phyloP scores from a whole-genome alignment of 2,113 vertebrate species.

The Dascyllus trimaculatus region DNA sequence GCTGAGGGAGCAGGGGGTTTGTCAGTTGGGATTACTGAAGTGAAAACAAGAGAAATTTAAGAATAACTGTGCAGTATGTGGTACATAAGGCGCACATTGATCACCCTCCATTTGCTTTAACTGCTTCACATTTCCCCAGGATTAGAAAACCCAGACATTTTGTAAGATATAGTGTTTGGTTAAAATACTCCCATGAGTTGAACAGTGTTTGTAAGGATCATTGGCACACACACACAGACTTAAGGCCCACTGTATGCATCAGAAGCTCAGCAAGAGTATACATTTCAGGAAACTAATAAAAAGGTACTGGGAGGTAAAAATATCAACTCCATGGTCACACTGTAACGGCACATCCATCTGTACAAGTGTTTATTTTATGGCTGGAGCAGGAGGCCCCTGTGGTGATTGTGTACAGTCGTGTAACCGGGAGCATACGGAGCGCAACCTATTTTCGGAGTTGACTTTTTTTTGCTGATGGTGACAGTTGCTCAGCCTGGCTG shows the following conservation, averaged over 20 bases:
- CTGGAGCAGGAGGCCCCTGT: slow-evolving; percentile 10
- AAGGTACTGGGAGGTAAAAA: slow-evolving; percentile 30
- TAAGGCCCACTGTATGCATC: slow-evolving; percentile 21
- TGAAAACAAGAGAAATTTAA: slow-evolving; percentile 71
- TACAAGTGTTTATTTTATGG: slow-evolving; percentile 26
- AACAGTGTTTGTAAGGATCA: slow-evolving; percentile 27
- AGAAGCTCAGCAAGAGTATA: slow-evolving; percentile 9
- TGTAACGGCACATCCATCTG: slow-evolving; percentile 27
- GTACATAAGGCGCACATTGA: slow-evolving; percentile 52
- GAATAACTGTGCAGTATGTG: slow-evolving; percentile 53
- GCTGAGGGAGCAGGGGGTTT: slow-evolving; percentile 62
- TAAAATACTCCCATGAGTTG: slow-evolving; percentile 23
- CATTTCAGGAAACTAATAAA: slow-evolving; percentile 9
- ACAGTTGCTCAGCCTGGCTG: slow-evolving; percentile 42
- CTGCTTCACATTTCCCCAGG: slow-evolving; percentile 22
- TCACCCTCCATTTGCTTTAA: slow-evolving; percentile 63
- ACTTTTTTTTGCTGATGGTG: slow-evolving; percentile 63
- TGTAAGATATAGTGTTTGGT: slow-evolving; percentile 25
- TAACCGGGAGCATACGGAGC: slow-evolving; percentile 36
- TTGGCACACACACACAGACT: slow-evolving; percentile 18
- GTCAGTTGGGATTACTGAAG: slow-evolving; percentile 70
- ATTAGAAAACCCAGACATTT: slow-evolving; percentile 28
- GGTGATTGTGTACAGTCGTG: slow-evolving; percentile 31
- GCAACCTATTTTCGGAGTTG: slow-evolving; percentile 41
- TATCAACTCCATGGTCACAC: slow-evolving; percentile 8